Evolutionary conservation across 1,140 invertebrate species (phyloP).

Genomic region (Xylocopa sonorina): DNA sequence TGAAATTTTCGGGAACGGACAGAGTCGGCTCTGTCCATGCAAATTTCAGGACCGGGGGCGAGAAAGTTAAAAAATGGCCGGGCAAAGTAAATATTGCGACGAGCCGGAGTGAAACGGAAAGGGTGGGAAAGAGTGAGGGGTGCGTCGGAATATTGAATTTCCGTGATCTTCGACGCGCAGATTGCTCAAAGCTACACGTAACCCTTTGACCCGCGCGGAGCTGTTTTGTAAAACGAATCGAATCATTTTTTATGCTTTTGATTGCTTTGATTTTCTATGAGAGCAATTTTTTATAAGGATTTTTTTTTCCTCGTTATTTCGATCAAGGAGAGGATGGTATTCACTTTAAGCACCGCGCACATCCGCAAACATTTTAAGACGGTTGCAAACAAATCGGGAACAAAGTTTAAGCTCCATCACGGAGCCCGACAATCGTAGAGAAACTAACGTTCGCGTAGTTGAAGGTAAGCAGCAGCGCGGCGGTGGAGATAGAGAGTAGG

Average conservation of each 20-base stretch:
- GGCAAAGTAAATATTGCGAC: slow-evolving; percentile 35
- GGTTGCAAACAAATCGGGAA: background rate
- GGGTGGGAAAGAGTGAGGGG: background rate
- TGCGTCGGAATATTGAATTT: slow-evolving; percentile 11
- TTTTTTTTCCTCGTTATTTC: no score
- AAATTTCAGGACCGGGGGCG: slow-evolving; percentile 21
- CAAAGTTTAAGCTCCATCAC: background rate
- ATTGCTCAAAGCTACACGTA: background rate
- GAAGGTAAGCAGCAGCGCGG: no score
- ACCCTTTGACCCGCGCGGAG: background rate
- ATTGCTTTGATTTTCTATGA: no score
- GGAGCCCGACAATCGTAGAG: background rate
- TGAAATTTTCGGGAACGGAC: slow-evolving; percentile 19
- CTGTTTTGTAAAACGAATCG: background rate
- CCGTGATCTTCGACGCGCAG: background rate
- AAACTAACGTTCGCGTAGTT: background rate
- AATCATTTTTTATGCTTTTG: background rate
- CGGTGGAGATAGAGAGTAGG: background rate
- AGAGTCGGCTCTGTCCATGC: slow-evolving; percentile 8
- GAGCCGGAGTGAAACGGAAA: no score
- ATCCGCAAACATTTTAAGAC: no score
- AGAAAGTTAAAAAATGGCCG: background rate
- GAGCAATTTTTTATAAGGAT: no score
- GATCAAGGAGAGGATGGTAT: no score
- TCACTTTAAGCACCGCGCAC: no score